Conservation (phyloP, 2,888 invertebrate species). For the Folsomia manolachei region DNA sequence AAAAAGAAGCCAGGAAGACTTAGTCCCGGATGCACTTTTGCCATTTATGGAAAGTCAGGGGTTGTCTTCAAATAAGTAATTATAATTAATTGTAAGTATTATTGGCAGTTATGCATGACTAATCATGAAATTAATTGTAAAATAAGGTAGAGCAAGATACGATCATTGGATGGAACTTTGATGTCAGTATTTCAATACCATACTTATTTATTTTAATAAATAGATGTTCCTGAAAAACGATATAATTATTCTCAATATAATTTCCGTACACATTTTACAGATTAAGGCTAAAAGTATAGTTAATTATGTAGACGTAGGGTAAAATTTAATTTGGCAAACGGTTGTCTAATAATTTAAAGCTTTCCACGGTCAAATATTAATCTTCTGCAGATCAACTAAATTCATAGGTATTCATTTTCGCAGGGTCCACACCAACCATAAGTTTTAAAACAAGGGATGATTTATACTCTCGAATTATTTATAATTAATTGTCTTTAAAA, state of each 20-base stretch:
- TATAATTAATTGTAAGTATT: no score
- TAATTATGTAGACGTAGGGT: no score
- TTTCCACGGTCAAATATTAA: no score
- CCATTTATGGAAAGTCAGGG: no score
- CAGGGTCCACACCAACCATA: not conserved
- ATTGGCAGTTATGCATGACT: no score
- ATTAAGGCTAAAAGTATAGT: not conserved
- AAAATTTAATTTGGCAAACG: conserved; percentile 1
- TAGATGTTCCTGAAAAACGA: conserved; percentile 1
- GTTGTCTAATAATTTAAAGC: not conserved
- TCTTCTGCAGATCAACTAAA: not conserved
- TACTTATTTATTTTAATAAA: conserved; percentile 3
- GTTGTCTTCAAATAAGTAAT: no score
- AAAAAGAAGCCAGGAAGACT: no score
- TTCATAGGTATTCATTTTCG: not conserved
- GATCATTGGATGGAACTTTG: no score
- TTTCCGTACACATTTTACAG: not conserved
- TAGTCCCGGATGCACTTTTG: no score
- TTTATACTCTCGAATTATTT: not conserved
- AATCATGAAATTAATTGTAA: no score
- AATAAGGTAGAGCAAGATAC: no score
- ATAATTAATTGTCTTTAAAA: conserved; percentile 1
- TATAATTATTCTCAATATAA: conserved; percentile 2
- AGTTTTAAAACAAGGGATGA: not conserved
- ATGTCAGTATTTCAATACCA: not conserved